Evolutionary conservation across 2,888 invertebrate species (phyloP), one percentile per base, ranked within the genome.

Genomic region (Rotaria sp.): DNA sequence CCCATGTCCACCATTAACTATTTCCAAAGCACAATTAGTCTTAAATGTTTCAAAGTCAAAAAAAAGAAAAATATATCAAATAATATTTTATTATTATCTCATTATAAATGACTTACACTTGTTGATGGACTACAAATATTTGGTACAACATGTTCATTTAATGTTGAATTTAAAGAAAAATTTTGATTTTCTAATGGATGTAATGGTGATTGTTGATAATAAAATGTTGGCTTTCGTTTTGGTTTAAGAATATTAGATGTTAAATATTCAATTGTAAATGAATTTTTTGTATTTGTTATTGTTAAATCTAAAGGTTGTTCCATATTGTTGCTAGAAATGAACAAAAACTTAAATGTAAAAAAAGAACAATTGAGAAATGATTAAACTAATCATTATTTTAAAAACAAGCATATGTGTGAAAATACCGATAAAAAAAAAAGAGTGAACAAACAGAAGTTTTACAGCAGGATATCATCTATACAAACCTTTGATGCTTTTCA

Each of bases 211-310:
- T 24, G 45, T 45, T 80, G 45, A 45, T 80, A 24, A 41, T 13
- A 38, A 80, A 21, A 24, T 15, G n/a, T 18, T 45, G 80, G 21
- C 45, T 80, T 41, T 13, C 8, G 80, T 45, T 80, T 80, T 41
- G 26, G 41, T 3, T 45, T 26, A 13, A 4, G 11, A n/a, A 26
- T 80, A 45, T 80, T 45, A 15, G 45, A 80, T 80, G 80, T 45
- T 80, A 80, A 45, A 80, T 80, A 80, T 45, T 80, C 80, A 45
- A 80, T 80, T 45, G 80, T 80, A 80, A 80, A 80, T 80, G 80
- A 15, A 26, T 7, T 45, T 45, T 80, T 80, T 41, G 45, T 45
- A 67, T 67, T 35, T n/a, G 35, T 35, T 67, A 35, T 35, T n/a
- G 26, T 45, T 45, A 80, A 45, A 80, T 80, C 80, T 26, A 80